Evolutionary conservation across 2,113 vertebrate species (phyloP), one percentile per base, ranked within the genome.

Genomic region (Pollimyrus isidori): DNA sequence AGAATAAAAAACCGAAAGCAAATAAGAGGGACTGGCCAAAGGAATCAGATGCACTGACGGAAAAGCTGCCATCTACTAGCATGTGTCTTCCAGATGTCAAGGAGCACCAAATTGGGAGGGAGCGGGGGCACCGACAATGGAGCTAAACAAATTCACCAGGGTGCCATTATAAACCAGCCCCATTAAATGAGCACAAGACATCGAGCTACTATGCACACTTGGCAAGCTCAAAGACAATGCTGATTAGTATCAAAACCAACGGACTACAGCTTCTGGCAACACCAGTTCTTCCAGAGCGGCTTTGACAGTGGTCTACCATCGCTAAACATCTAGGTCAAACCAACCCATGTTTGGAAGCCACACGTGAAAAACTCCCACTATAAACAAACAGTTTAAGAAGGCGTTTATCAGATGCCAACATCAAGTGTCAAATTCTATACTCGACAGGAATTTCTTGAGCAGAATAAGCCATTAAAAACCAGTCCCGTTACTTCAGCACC

Each of bases 1-100:
- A 53, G 26, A 15, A 87, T 50, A 7, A n/a, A 86, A 30, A 56
- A 30, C 26, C 13, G 4, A 26, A 87, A 87, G 26, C 48, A 53
- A 87, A 30, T 7, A 35, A 87, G 21, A 53, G 10, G 2, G 50
- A 50, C 45, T 13, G 19, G 17, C 30, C 62, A 45, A 35, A 21
- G 39, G 13, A n/a, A 21, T 17, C 49, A 53, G 49, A n/a, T 7
- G 1, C 50, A 53, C 17, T 15, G n/a, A 17, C 10, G 10, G 45
- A 10, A 35, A 52, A 21, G 35, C 84, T 15, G 26, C 48, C 48
- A 35, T 26, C 50, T 30, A 19, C 50, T 53, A 13, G 23, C 85
- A 87, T 56, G 26, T 87, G 85, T 53, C 85, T 56, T 87, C 85
- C 85, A 87, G 85, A 87, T 87, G 85, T 87, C 50, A 53, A 87